Base-by-base conservation (phyloP, 2,797 vertebrate species). In the Diglossa cyanea region DNA sequence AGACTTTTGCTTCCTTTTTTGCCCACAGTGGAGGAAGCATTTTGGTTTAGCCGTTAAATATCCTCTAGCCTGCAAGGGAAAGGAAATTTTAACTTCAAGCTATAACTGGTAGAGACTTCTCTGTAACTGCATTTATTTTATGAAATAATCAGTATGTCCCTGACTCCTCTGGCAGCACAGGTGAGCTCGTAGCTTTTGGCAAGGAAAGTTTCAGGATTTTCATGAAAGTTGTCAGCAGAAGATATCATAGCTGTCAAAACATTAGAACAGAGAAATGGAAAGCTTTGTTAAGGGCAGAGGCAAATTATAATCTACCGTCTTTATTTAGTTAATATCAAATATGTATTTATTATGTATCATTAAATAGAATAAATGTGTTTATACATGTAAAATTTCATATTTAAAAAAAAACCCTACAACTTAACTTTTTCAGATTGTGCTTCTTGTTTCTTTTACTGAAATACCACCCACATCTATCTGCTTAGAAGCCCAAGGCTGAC, bases 41-140 rank as follows among this genome's bases (percentile, higher is more conserved):
- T 93, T 87, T 92, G 23, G 37, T 82, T 89, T 91, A 87, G 54
- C 33, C 5, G 7, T 94, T 92, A 58, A 65, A 65, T 68, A n/a
- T 55, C 26, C 14, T 35, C 19, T 66, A 48, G 3, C 1, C 47
- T 72, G 93, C 42, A 75, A 66, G 17, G 51, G 57, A 83, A 91
- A 86, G 44, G 45, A 66, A 81, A 61, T 12, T 47, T 74, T 28
- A 83, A 58, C 23, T 68, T 89, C 55, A 61, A 44, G 10, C 20
- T 70, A 3, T 44, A 89, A 80, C 16, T 40, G 50, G 57, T 63
- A 26, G 48, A 45, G 5, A 11, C 55, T 81, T 93, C 66, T 75
- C 40, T 76, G 8, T 58, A 83, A 47, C 31, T 68, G 15, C 6
- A 45, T 73, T 82, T 88, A 24, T 40, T 89, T 76, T 58, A 58